phyloP scores from a whole-genome alignment of 1,140 invertebrate species.

The Neodiprion pinetum region DNA sequence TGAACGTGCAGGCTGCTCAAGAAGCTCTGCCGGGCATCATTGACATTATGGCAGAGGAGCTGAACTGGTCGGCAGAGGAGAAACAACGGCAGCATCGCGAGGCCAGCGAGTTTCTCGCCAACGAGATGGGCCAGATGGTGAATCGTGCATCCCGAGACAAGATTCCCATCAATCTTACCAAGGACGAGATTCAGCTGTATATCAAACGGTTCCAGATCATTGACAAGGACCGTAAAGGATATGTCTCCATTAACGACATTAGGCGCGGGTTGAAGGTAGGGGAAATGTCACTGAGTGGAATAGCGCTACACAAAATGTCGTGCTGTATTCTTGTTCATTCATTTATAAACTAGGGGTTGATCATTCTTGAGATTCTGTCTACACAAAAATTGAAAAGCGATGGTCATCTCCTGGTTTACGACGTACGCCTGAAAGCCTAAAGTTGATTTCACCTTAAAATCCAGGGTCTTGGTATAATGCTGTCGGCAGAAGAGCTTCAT shows the following conservation, averaged over 20 bases:
- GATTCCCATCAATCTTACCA: slow-evolving; percentile 91
- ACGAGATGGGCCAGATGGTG: slow-evolving; percentile 97
- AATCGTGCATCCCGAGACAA: slow-evolving; percentile 87
- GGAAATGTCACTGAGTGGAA: background rate
- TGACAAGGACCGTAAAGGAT: slow-evolving; percentile 96
- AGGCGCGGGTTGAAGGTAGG: slow-evolving; percentile 90
- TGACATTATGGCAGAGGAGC: slow-evolving; percentile 95
- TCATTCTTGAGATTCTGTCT: too few species aligned
- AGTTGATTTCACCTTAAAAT: slow-evolving; percentile 15
- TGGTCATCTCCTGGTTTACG: too few species aligned
- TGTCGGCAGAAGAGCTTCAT: slow-evolving; percentile 70
- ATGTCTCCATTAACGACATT: slow-evolving; percentile 97
- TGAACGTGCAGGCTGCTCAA: slow-evolving; percentile 95
- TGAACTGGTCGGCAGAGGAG: slow-evolving; percentile 89
- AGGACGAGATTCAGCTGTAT: slow-evolving; percentile 93
- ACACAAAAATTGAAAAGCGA: too few species aligned
- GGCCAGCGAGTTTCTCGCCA: slow-evolving; percentile 85
- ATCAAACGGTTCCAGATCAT: slow-evolving; percentile 95
- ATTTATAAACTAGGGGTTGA: too few species aligned
- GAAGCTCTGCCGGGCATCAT: slow-evolving; percentile 93
- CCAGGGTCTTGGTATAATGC: slow-evolving; percentile 70
- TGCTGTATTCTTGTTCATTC: too few species aligned
- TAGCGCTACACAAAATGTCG: too few species aligned
- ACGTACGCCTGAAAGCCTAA: too few species aligned
- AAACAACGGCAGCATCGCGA: slow-evolving; percentile 80